Evolutionary conservation across 1,140 invertebrate species (phyloP).

Genomic region (Pachypeltis micranthus): DNA sequence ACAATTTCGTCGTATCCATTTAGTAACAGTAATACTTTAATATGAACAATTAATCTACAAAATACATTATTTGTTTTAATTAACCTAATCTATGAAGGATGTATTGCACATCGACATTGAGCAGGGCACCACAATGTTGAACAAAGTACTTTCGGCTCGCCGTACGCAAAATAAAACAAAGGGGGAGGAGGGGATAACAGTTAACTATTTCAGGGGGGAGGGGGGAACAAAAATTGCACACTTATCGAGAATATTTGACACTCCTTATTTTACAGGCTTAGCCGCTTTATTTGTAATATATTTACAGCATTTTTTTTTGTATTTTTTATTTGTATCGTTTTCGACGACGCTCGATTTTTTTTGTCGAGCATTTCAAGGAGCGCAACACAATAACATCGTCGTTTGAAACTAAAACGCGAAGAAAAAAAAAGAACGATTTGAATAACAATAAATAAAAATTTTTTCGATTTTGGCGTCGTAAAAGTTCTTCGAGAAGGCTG

Average conservation of each 20-base stretch:
- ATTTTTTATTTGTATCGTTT: slow-evolving; percentile 1
- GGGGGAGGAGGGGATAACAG: no score
- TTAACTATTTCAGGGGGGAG: slow-evolving; percentile 2
- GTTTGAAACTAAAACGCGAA: no score
- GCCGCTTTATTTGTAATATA: neutral
- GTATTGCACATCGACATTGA: slow-evolving; percentile 20
- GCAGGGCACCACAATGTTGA: slow-evolving; percentile 2
- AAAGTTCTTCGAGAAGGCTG: no score
- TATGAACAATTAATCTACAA: slow-evolving; percentile 27
- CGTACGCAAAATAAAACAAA: slow-evolving; percentile 14
- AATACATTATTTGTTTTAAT: slow-evolving; percentile 14
- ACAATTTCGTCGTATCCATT: slow-evolving; percentile 7
- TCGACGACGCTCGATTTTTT: no score
- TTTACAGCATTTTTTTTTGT: neutral
- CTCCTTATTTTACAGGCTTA: neutral
- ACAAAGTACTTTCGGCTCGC: neutral
- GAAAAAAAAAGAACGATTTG: no score
- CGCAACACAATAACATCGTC: no score
- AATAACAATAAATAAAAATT: no score
- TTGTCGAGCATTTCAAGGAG: no score
- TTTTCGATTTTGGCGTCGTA: no score
- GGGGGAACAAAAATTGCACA: slow-evolving; percentile 7
- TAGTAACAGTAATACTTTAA: slow-evolving; percentile 27
- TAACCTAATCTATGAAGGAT: slow-evolving; percentile 15
- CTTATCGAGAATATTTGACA: neutral